A percentile compares a stretch with the other conserved stretches of the same genome.
These are phyloP conservation scores for Himalopsyche phryganea DNA, from an alignment of 1,140 invertebrate species.

Conservation along the genomic window DNA sequence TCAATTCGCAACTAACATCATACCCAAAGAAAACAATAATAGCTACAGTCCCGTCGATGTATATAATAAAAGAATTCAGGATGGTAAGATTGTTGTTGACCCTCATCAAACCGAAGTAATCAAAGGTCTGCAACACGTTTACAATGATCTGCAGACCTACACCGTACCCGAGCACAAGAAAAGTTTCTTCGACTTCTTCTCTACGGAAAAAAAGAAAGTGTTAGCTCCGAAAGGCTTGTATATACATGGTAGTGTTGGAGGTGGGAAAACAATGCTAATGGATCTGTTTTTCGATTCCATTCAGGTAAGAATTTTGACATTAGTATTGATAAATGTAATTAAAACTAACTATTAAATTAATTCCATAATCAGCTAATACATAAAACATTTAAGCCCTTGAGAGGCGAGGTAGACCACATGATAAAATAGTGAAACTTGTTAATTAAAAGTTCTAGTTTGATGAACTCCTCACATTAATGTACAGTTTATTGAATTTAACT, in stretches of 20 bases:
- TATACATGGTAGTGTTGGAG: constrained; percentile 82
- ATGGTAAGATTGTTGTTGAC: constrained; percentile 51
- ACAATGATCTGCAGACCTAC: constrained; percentile 63
- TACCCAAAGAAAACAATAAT: neutral
- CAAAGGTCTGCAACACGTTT: constrained; percentile 65
- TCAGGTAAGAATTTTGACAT: constrained; percentile 46
- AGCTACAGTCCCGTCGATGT: constrained; percentile 3
- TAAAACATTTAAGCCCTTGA: too few species aligned
- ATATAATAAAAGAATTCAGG: constrained; percentile 20
- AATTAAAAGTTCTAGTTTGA: too few species aligned
- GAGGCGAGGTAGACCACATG: too few species aligned
- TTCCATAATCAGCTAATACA: too few species aligned
- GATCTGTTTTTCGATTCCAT: constrained; percentile 85
- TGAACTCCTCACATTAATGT: too few species aligned
- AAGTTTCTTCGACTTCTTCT: constrained; percentile 49
- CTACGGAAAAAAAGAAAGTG: constrained; percentile 47
- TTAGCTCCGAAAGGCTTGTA: constrained; percentile 72
- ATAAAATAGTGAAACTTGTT: too few species aligned
- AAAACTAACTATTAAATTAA: constrained; percentile 3
- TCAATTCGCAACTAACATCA: constrained; percentile 3
- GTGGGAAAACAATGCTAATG: constrained; percentile 99
- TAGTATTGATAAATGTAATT: constrained; percentile 1
- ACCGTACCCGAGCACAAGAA: constrained; percentile 45
- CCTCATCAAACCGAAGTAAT: constrained; percentile 67
- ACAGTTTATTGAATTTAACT: too few species aligned